A percentile compares a stretch with the other conserved stretches of the same genome.
These are phyloP conservation scores for Scaptomyza tumidula DNA, from an alignment of 2,888 invertebrate genomes.

Conservation along the genomic window DNA sequence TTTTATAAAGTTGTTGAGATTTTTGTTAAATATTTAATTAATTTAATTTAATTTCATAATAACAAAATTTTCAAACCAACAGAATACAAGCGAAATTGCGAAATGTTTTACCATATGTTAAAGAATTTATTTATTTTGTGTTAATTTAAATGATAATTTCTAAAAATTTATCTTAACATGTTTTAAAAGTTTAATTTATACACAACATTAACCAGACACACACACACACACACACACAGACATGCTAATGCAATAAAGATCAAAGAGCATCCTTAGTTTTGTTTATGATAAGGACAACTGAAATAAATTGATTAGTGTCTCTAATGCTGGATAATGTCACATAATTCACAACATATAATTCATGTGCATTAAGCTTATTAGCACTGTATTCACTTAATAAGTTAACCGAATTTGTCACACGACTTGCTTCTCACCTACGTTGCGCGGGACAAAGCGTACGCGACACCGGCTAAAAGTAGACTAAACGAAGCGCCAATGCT, in stretches of 20 bases:
- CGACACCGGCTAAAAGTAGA: conserved; percentile 75
- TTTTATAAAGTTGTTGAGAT: too few relatives aligned
- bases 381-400: conserved; percentile 29
- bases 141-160: too few relatives aligned
- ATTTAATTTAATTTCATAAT: too few relatives aligned
- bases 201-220: neutral
- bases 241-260: neutral
- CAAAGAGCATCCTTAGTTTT: neutral
- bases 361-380: neutral
- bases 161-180: too few relatives aligned
- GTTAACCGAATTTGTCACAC: conserved; percentile 21
- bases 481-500: conserved; percentile 60
- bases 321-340: conserved; percentile 2
- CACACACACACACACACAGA: neutral
- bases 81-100: too few relatives aligned
- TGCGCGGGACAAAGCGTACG: conserved; percentile 61
- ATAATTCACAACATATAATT: neutral
- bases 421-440: conserved; percentile 20
- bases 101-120: too few relatives aligned
- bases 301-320: neutral
- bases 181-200: neutral
- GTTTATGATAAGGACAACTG: neutral
- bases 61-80: too few relatives aligned
- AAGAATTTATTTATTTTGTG: too few relatives aligned
- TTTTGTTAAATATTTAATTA: too few relatives aligned